These are phyloP conservation scores for Pipistrellus kuhlii DNA, from an alignment of 2,797 vertebrate species.

Conservation along the genomic window DNA sequence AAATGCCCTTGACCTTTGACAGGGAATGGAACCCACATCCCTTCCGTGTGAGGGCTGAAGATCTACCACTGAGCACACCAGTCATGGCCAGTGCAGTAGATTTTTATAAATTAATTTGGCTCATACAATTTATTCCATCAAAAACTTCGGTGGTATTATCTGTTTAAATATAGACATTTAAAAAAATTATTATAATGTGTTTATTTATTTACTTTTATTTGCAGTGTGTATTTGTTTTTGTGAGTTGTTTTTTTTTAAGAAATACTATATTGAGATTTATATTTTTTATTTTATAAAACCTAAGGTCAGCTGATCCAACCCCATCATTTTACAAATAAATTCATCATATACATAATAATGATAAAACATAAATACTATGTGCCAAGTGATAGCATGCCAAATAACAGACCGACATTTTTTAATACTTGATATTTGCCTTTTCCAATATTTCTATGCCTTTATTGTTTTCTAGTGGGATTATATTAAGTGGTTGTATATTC, in stretches of 20 bases:
- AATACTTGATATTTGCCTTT: background rate
- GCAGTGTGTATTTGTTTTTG: background rate
- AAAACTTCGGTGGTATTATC: background rate
- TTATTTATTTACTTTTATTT: background rate
- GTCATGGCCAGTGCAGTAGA: background rate
- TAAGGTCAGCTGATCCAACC: background rate
- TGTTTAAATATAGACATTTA: background rate
- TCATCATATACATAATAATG: background rate
- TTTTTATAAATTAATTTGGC: background rate
- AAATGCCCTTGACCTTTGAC: too few relatives aligned
- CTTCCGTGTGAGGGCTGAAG: too few relatives aligned
- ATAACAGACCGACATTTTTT: rapidly evolving
- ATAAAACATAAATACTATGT: background rate
- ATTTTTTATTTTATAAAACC: background rate
- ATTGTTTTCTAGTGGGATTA: background rate
- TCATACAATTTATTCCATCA: background rate
- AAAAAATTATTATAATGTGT: background rate
- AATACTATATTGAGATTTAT: background rate
- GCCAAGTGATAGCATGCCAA: background rate
- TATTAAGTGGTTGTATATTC: background rate
- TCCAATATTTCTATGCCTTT: background rate
- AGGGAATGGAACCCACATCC: too few relatives aligned
- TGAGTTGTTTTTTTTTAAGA: background rate
- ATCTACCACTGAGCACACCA: too few relatives aligned
- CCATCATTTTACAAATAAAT: background rate